Conservation (phyloP, 2,888 invertebrate genomes). For the Linnaemya tessellans region DNA sequence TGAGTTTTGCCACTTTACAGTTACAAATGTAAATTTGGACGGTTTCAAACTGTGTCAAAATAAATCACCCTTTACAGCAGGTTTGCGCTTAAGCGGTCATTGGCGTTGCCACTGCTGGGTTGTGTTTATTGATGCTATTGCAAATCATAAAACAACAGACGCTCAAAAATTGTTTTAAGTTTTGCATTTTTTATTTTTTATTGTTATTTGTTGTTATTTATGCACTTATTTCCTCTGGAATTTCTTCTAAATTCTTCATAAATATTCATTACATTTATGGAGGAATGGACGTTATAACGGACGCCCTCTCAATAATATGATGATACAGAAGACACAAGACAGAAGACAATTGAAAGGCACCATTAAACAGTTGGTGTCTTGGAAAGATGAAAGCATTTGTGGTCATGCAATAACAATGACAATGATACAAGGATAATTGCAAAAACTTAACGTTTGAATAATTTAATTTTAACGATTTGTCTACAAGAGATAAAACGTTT, state of each 20-base stretch:
- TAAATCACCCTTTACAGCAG: background rate
- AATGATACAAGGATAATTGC: conserved; percentile 27
- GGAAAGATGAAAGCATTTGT: conserved; percentile 31
- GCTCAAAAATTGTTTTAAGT: conserved; percentile 79
- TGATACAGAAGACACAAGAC: conserved; percentile 6
- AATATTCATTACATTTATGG: conserved; percentile 79
- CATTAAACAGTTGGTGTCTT: conserved; percentile 52
- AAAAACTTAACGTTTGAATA: conserved; percentile 44
- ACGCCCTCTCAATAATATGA: conserved; percentile 29
- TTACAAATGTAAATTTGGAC: too few relatives aligned
- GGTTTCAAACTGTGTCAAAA: background rate
- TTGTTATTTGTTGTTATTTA: background rate
- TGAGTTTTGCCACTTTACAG: too few relatives aligned
- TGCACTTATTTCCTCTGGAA: conserved; percentile 6
- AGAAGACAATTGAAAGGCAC: conserved; percentile 25
- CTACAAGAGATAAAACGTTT: conserved; percentile 19
- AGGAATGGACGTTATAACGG: conserved; percentile 22
- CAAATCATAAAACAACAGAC: conserved; percentile 82
- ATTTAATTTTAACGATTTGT: conserved; percentile 47
- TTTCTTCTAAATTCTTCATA: conserved; percentile 78
- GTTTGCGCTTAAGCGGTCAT: background rate
- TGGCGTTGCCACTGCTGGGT: conserved; percentile 5
- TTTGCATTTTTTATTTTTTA: background rate
- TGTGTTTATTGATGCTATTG: conserved; percentile 72
- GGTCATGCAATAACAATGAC: conserved; percentile 25